phyloP scores from a whole-genome alignment of 2,797 vertebrate genomes.

The Microctenopoma steveboyesi region DNA sequence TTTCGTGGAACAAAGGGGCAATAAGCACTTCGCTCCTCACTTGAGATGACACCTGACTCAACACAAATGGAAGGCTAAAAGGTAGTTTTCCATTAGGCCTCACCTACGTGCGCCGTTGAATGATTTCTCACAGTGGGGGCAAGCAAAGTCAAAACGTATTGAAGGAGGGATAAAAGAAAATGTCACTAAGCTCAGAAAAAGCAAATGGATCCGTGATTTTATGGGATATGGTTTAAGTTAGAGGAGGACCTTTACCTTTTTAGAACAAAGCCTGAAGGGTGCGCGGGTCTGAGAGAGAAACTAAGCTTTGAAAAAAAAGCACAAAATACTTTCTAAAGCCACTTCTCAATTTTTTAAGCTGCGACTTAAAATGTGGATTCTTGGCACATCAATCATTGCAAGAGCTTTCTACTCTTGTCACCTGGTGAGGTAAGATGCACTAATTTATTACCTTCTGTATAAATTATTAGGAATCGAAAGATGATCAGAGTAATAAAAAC shows the following conservation, averaged over 20 bases:
- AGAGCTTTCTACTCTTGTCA: too few species aligned
- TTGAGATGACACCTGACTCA: slow-evolving; percentile 35
- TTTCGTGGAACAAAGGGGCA: slow-evolving; percentile 46
- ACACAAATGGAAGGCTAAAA: slow-evolving; percentile 51
- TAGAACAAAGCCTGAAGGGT: slow-evolving; percentile 37
- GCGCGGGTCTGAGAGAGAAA: neutral
- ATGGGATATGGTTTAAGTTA: slow-evolving; percentile 22
- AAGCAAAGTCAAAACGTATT: slow-evolving; percentile 32
- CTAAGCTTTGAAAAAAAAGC: slow-evolving; percentile 1
- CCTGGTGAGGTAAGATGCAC: neutral
- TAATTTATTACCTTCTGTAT: neutral
- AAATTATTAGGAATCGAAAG: too few species aligned
- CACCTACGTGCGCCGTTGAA: slow-evolving; percentile 36
- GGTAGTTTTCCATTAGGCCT: slow-evolving; percentile 50
- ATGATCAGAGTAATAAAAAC: neutral
- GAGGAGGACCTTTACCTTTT: slow-evolving; percentile 43
- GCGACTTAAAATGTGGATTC: slow-evolving; percentile 4
- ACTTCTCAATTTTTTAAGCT: slow-evolving; percentile 13
- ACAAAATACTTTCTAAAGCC: slow-evolving; percentile 20
- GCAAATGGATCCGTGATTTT: slow-evolving; percentile 43
- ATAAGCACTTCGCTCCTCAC: slow-evolving; percentile 41
- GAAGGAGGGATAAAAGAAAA: slow-evolving; percentile 58
- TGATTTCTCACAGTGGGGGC: slow-evolving; percentile 31
- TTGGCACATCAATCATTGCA: neutral
- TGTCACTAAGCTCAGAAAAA: slow-evolving; percentile 54